These are phyloP conservation scores for Phrynosoma blainvillii DNA, from an alignment of 2,113 vertebrate genomes.

Conservation along the genomic window DNA sequence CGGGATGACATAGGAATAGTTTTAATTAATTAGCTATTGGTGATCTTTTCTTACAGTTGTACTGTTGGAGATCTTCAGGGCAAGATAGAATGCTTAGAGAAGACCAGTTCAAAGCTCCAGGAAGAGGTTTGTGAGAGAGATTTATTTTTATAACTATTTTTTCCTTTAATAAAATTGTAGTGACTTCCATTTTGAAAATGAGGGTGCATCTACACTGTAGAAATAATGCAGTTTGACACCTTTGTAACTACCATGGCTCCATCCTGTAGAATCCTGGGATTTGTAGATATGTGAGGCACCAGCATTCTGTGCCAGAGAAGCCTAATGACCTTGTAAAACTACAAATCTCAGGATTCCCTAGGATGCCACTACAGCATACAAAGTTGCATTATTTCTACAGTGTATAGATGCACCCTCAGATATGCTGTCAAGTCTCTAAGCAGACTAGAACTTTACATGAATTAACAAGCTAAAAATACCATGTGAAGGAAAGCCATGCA, in stretches of 20 bases:
- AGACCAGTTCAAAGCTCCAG: constrained; percentile 95
- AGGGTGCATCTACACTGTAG: too few relatives aligned
- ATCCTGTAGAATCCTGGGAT: too few relatives aligned
- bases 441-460: background rate
- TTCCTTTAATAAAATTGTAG: background rate
- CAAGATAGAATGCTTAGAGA: constrained; percentile 96
- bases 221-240: too few relatives aligned
- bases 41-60: constrained; percentile 76
- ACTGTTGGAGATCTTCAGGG: constrained; percentile 96
- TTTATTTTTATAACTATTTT: background rate
- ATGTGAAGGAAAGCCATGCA: background rate
- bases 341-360: too few relatives aligned
- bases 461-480: background rate
- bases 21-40: background rate
- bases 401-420: too few relatives aligned
- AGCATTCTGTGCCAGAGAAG: too few relatives aligned
- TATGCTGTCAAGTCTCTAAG: background rate
- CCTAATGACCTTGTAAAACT: too few relatives aligned
- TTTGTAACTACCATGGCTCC: too few relatives aligned
- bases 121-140: constrained; percentile 87
- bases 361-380: too few relatives aligned
- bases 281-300: too few relatives aligned
- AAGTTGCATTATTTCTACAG: too few relatives aligned
- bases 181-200: background rate
- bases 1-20: background rate